Percentiles rank a stretch among this genome's conserved stretches.
These are phyloP conservation scores for Orycteropus afer DNA, from an alignment of 2,113 vertebrate genomes.

Conservation along the genomic window DNA sequence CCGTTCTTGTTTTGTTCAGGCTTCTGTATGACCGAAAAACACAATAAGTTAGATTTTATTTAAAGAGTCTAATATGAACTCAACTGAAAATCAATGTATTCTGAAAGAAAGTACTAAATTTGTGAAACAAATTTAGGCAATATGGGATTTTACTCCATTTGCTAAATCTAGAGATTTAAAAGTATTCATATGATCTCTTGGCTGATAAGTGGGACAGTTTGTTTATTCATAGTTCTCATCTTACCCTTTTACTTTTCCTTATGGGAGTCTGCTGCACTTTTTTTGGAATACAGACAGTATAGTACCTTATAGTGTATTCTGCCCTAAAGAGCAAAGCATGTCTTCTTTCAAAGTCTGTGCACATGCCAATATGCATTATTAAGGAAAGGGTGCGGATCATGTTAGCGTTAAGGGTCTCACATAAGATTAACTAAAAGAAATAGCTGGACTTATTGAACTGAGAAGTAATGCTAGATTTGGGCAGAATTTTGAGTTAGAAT, in stretches of 20 bases:
- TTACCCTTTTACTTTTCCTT: neutral
- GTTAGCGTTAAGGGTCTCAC: neutral
- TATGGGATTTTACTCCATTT: conserved; percentile 2
- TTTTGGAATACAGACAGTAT: neutral
- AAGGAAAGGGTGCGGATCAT: neutral
- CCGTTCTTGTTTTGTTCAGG: conserved; percentile 46
- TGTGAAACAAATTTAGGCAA: conserved; percentile 57
- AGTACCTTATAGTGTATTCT: neutral
- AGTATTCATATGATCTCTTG: conserved; percentile 26
- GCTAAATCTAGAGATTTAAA: conserved; percentile 22
- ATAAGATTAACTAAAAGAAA: conserved; percentile 42
- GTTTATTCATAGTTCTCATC: neutral
- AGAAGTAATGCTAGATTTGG: neutral
- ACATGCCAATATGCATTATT: neutral
- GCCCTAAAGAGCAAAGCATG: neutral
- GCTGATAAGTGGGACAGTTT: neutral
- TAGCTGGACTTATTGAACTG: neutral
- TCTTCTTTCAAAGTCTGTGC: neutral
- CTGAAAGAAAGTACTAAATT: conserved; percentile 58
- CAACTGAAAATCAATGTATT: conserved; percentile 60
- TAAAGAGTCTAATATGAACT: conserved; percentile 45
- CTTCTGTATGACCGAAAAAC: conserved; percentile 48
- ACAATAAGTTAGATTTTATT: conserved; percentile 72
- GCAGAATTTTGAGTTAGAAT: neutral
- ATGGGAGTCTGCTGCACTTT: neutral